phyloP scores from a whole-genome alignment of 2,113 vertebrate genomes.

The Triplophysa siluroides region DNA sequence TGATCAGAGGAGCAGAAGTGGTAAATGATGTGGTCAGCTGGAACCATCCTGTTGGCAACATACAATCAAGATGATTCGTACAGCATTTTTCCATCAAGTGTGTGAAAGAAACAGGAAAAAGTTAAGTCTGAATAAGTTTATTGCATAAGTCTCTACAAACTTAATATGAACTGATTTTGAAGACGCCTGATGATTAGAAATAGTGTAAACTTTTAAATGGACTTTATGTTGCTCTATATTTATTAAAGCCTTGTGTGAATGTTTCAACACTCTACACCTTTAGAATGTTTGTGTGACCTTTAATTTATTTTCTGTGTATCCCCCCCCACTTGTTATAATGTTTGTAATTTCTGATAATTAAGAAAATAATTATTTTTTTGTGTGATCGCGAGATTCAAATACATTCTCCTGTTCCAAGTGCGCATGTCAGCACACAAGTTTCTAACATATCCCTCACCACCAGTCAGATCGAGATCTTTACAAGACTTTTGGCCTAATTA shows the following conservation, averaged over 20 bases:
- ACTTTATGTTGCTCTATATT: background rate
- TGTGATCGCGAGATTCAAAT: background rate
- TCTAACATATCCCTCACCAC: slow-evolving; percentile 43
- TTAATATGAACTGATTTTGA: background rate
- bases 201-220: background rate
- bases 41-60: slow-evolving; percentile 3
- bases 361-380: too few relatives aligned
- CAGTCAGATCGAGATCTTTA: slow-evolving; percentile 57
- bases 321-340: too few relatives aligned
- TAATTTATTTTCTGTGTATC: too few relatives aligned
- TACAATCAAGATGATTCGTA: background rate
- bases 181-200: background rate
- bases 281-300: background rate
- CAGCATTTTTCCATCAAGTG: background rate
- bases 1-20: slow-evolving; percentile 43
- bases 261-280: slow-evolving; percentile 6
- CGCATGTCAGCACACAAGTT: background rate
- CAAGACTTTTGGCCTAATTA: slow-evolving; percentile 74
- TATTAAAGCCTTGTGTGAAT: background rate
- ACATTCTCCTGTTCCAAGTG: background rate
- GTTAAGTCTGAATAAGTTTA: background rate
- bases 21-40: slow-evolving; percentile 15
- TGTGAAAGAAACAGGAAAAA: background rate
- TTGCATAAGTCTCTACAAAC: too few relatives aligned
- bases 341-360: too few relatives aligned